These are phyloP conservation scores for Cirrhinus molitorella DNA, from an alignment of 2,797 vertebrate genomes.

Conservation along the genomic window DNA sequence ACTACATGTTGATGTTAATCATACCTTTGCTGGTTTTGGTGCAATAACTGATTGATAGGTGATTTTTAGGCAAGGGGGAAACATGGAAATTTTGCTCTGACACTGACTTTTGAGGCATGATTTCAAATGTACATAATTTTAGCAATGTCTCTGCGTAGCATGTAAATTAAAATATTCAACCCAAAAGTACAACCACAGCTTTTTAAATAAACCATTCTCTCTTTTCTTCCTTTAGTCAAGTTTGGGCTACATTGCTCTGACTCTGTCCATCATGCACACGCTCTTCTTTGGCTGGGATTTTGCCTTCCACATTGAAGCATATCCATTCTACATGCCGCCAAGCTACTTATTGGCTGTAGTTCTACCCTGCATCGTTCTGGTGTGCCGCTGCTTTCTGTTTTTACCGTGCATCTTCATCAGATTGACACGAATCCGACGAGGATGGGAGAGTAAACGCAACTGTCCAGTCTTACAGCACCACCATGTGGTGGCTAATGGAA, in stretches of 20 bases:
- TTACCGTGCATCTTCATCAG: constrained; percentile 81
- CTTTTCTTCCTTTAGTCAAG: constrained; percentile 78
- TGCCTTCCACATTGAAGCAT: constrained; percentile 79
- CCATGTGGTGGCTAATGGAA: not conserved
- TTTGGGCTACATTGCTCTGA: constrained; percentile 85
- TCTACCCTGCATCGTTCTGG: constrained; percentile 83
- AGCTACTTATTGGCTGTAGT: constrained; percentile 84
- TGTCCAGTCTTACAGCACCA: constrained; percentile 41
- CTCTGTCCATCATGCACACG: constrained; percentile 83
- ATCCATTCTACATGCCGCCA: constrained; percentile 88
- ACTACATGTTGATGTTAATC: not conserved
- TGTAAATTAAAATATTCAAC: not conserved
- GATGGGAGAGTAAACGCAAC: constrained; percentile 82
- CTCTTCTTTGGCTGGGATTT: constrained; percentile 87
- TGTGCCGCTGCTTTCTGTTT: constrained; percentile 77
- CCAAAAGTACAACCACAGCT: not conserved
- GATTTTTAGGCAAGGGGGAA: not conserved
- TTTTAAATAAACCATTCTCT: not conserved
- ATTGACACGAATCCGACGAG: constrained; percentile 84
- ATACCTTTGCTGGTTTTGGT: not conserved
- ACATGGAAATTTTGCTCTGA: not conserved
- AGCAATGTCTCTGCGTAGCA: not conserved
- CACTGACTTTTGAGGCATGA: not conserved
- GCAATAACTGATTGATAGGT: no score
- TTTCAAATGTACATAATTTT: not conserved